Evolutionary conservation across 2,888 invertebrate genomes (phyloP).

Genomic region (Laothoe populi): DNA sequence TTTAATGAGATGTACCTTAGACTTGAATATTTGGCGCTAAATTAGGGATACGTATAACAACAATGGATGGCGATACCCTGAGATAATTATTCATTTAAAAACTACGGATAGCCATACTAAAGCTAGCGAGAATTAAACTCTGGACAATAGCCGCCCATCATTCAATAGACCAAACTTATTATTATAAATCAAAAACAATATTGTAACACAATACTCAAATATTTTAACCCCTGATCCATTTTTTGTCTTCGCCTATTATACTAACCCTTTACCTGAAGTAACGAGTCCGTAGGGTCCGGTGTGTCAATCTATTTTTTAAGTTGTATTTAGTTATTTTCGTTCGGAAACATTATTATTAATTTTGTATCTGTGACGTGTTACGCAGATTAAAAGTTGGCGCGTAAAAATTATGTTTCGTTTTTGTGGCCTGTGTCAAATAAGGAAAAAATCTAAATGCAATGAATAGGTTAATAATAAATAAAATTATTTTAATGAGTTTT

Average conservation of each 20-base stretch:
- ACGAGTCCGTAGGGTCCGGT: slow-evolving; percentile 63
- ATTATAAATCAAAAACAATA: slow-evolving; percentile 22
- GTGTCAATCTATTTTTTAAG: slow-evolving; percentile 67
- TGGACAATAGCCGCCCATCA: not conserved
- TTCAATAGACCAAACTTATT: not conserved
- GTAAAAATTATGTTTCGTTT: not conserved
- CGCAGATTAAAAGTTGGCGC: slow-evolving; percentile 8
- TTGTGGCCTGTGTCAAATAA: not conserved
- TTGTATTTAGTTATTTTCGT: slow-evolving; percentile 52
- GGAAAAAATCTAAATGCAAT: no score
- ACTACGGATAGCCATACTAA: not conserved
- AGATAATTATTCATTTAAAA: not conserved
- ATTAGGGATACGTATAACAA: no score
- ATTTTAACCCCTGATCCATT: slow-evolving; percentile 61
- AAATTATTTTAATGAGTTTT: no score
- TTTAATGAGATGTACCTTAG: no score
- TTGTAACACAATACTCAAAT: slow-evolving; percentile 47
- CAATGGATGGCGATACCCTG: no score
- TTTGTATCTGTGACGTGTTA: slow-evolving; percentile 1
- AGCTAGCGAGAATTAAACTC: not conserved
- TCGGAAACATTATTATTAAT: slow-evolving; percentile 37
- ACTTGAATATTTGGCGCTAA: no score
- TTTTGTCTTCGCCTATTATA: slow-evolving; percentile 65
- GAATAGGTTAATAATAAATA: no score
- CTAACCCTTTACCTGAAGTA: slow-evolving; percentile 81